Conservation (phyloP, 2,113 vertebrate genomes). For the Corapipo altera region DNA sequence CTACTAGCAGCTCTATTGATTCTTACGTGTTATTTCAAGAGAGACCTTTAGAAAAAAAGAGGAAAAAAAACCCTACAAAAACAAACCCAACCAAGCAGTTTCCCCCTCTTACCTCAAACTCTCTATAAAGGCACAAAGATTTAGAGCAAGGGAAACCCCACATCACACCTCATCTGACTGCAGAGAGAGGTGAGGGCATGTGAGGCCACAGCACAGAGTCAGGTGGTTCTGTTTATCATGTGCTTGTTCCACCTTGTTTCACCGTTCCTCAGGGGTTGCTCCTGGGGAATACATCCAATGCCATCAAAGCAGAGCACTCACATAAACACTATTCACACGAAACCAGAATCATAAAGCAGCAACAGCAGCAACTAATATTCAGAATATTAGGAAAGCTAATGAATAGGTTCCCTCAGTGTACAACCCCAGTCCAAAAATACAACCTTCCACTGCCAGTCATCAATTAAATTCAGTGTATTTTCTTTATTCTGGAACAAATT, state of each 20-base stretch:
- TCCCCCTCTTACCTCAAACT: neutral
- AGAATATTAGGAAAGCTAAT: neutral
- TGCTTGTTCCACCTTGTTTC: neutral
- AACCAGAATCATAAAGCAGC: neutral
- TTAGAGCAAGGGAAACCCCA: slow-evolving; percentile 14
- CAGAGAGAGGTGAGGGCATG: slow-evolving; percentile 5
- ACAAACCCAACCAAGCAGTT: neutral
- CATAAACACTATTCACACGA: neutral
- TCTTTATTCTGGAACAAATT: neutral
- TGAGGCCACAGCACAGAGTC: slow-evolving; percentile 4
- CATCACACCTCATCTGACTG: slow-evolving; percentile 6
- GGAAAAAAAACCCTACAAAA: neutral
- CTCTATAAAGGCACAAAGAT: slow-evolving; percentile 3
- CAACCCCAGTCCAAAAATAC: neutral
- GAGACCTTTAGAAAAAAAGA: neutral
- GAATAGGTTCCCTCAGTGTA: neutral
- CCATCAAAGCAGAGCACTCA: slow-evolving; percentile 1
- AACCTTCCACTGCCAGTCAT: neutral
- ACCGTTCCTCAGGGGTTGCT: neutral
- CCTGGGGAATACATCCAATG: neutral
- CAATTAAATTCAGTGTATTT: neutral
- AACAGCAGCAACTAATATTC: neutral
- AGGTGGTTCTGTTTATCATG: neutral
- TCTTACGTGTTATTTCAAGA: neutral
- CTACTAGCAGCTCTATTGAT: neutral